A percentile compares a stretch with the other conserved stretches of the same genome.
Conservation (phyloP, 2,888 invertebrate species). For the Trichogramma dendrolimi region DNA sequence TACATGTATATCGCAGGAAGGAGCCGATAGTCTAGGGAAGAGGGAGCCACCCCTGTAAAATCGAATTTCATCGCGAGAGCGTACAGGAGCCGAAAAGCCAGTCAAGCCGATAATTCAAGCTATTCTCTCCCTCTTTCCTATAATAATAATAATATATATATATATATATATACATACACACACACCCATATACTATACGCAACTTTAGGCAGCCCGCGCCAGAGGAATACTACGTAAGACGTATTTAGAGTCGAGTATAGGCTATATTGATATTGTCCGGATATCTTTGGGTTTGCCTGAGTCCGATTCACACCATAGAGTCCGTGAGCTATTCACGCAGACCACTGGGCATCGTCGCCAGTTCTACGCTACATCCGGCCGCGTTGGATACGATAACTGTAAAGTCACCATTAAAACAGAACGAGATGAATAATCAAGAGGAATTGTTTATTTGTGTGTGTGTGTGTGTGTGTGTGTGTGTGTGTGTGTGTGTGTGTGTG, state of each 20-base stretch:
- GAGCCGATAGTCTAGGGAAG: neutral
- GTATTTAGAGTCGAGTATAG: neutral
- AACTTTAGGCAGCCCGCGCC: neutral
- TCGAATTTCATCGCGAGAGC: slow-evolving; percentile 16
- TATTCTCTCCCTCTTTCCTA: neutral
- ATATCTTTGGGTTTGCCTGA: slow-evolving; percentile 23
- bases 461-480: too few species aligned
- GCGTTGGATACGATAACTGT: slow-evolving; percentile 32
- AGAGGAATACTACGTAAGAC: neutral
- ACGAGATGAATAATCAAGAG: slow-evolving; percentile 52
- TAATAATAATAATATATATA: too few species aligned
- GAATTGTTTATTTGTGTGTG: too few species aligned
- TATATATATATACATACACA: too few species aligned
- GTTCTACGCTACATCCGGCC: slow-evolving; percentile 39
- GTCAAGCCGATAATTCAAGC: slow-evolving; percentile 23
- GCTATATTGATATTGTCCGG: slow-evolving; percentile 25
- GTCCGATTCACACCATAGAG: slow-evolving; percentile 41
- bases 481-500: too few species aligned
- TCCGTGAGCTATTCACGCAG: slow-evolving; percentile 39
- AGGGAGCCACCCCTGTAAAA: slow-evolving; percentile 6
- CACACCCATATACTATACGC: neutral
- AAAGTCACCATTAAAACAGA: slow-evolving; percentile 35
- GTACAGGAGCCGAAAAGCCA: slow-evolving; percentile 13
- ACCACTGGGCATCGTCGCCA: slow-evolving; percentile 27
- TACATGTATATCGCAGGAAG: neutral